Evolutionary conservation across 2,113 vertebrate species (phyloP).

Genomic region (Zootoca vivipara): DNA sequence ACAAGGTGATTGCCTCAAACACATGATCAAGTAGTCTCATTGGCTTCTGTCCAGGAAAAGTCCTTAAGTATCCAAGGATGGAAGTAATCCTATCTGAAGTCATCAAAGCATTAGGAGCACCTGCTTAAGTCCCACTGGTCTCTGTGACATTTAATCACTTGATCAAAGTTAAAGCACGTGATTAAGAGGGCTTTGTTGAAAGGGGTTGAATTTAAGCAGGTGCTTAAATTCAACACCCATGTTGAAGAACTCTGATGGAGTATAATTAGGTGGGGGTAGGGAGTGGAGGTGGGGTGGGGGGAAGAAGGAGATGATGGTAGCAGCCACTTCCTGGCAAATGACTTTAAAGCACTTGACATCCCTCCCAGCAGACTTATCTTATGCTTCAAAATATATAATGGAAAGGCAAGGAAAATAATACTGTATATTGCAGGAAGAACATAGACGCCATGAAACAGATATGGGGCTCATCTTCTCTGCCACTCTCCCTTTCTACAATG

Average conservation of each 20-base stretch:
- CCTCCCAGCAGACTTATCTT: background rate
- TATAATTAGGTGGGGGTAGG: background rate
- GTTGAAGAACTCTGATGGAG: background rate
- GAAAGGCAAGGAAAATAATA: background rate
- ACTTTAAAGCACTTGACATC: background rate
- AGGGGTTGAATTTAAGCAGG: background rate
- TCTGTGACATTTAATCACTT: conserved; percentile 14
- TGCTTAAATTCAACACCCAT: background rate
- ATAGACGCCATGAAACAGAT: background rate
- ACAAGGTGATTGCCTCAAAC: background rate
- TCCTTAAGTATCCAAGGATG: background rate
- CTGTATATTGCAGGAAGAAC: no score
- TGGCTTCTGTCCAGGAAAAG: background rate
- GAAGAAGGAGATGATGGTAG: no score
- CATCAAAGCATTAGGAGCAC: conserved; percentile 8
- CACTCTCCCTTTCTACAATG: background rate
- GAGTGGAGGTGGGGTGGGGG: background rate
- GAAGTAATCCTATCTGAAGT: background rate
- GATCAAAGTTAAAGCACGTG: conserved; percentile 12
- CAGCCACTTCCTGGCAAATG: background rate
- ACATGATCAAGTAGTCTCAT: background rate
- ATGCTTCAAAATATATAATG: background rate
- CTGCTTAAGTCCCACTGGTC: conserved; percentile 15
- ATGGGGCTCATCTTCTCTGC: background rate
- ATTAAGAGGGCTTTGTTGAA: conserved; percentile 4